These are phyloP conservation scores for Mythimna vitellina DNA, from an alignment of 2,888 invertebrate genomes.

Conservation along the genomic window DNA sequence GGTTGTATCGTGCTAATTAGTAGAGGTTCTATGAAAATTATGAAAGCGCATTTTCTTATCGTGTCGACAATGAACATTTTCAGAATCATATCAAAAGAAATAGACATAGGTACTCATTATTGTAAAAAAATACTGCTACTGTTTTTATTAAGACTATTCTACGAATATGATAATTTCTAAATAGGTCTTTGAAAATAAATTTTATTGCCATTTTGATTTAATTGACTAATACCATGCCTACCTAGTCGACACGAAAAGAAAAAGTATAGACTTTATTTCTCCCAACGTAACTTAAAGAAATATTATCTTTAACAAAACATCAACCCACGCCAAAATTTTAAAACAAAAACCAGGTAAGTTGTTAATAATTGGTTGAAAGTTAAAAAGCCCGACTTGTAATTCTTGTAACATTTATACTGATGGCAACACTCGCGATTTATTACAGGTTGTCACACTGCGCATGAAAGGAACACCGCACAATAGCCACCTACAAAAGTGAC, in stretches of 20 bases:
- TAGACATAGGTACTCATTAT: not conserved
- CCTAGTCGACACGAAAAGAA: not conserved
- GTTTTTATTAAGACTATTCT: not conserved
- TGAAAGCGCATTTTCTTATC: slow-evolving; percentile 33
- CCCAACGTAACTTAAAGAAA: not conserved
- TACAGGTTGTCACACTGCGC: slow-evolving; percentile 62
- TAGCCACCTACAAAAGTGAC: slow-evolving; percentile 63
- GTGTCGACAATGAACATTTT: slow-evolving; percentile 12
- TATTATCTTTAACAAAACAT: not conserved
- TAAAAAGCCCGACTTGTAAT: slow-evolving; percentile 63
- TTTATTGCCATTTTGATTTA: not conserved
- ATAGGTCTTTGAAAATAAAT: not conserved
- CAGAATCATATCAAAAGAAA: slow-evolving; percentile 9
- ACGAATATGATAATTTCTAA: not conserved
- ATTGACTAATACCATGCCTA: not conserved
- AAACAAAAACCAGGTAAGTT: slow-evolving; percentile 58
- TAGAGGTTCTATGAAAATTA: slow-evolving; percentile 42
- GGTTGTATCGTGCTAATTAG: slow-evolving; percentile 67
- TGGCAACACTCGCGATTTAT: slow-evolving; percentile 67
- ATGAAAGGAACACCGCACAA: slow-evolving; percentile 67
- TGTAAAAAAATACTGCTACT: not conserved
- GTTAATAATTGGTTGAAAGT: slow-evolving; percentile 70
- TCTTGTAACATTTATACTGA: slow-evolving; percentile 65
- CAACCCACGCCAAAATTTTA: slow-evolving; percentile 27
- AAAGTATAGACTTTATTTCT: not conserved